Evolutionary conservation across 2,113 vertebrate genomes (phyloP), one percentile per base, ranked within the genome.

Genomic region (Alligator sinensis): DNA sequence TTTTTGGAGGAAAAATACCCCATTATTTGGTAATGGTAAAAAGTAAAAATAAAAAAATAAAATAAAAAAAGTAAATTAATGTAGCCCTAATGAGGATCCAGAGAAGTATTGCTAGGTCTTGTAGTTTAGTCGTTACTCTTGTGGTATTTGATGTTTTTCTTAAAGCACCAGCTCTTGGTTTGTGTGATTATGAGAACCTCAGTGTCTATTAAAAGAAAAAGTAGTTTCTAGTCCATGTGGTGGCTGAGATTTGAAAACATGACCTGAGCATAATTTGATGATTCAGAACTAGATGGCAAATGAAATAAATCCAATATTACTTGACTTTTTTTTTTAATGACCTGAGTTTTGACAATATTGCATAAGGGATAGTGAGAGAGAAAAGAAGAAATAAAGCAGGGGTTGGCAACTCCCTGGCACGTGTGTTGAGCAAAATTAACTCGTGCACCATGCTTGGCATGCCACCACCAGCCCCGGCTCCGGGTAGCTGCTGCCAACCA

Each of bases 321-420:
- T 47, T 47, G 47, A 81, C 19, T 83, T 54, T 10, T 28, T 47
- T 47, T 61, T 4, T 11, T 55, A 83, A 83, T 86, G 72, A 5
- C 4, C 63, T 86, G 64, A 5, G 9, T 87, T 47, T 76, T 96
- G 89, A 86, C 87, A 93, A 93, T 61, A n/a, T 82, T 77, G 12
- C 70, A 2, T 0, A 72, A 68, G 75, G 89, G 30, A 61, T 77
- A 16, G 61, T 78, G 66, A 75, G 4, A 4, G 80, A 1, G 1
- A 59, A 78, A 18, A 83, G 72, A 68, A 57, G 70, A 5, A n/a
- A 28, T 74, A 19, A 89, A 47, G 47, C 47, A 47, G 47, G 47
- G 47, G 47, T 47, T 47, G 47, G 47, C 47, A 47, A 47, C 47
- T 47, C 47, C 47, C 47, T 9, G 47, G 47, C 47, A 47, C 47